Percentiles rank a stretch among this genome's conserved stretches.
These are phyloP conservation scores for Mycogona germanica DNA, from an alignment of 2,888 invertebrate genomes.

Conservation along the genomic window DNA sequence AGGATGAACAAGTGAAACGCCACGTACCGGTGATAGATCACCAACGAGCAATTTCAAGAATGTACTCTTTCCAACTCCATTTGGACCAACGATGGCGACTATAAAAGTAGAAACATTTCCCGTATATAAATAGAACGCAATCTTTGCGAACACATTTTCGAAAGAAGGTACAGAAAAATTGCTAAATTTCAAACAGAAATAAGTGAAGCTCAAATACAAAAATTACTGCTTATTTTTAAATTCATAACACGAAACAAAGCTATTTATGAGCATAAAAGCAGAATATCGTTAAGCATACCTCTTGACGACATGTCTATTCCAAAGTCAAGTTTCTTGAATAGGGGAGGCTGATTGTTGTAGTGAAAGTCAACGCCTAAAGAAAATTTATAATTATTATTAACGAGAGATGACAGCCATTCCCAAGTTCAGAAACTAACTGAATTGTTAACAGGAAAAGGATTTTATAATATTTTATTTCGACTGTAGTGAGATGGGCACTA, in stretches of 20 bases:
- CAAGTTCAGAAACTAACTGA: too few species aligned
- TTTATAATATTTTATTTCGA: too few species aligned
- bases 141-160: too few species aligned
- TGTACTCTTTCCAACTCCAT: slow-evolving; percentile 98
- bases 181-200: not conserved
- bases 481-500: too few species aligned
- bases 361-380: slow-evolving; percentile 82
- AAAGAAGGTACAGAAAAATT: slow-evolving; percentile 14
- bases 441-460: too few species aligned
- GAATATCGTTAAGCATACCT: slow-evolving; percentile 20
- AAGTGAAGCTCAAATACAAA: not conserved
- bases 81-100: slow-evolving; percentile 81
- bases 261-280: too few species aligned
- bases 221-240: too few species aligned
- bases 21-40: slow-evolving; percentile 57
- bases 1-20: not conserved
- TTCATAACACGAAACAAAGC: too few species aligned
- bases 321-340: slow-evolving; percentile 79
- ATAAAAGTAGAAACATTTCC: too few species aligned
- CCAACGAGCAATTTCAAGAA: slow-evolving; percentile 86
- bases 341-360: slow-evolving; percentile 52
- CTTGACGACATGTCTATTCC: slow-evolving; percentile 87
- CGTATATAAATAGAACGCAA: too few species aligned
- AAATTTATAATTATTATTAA: too few species aligned
- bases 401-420: too few species aligned